Conservation (phyloP, 2,888 invertebrate species). For the Acanthoscelides obtectus region DNA sequence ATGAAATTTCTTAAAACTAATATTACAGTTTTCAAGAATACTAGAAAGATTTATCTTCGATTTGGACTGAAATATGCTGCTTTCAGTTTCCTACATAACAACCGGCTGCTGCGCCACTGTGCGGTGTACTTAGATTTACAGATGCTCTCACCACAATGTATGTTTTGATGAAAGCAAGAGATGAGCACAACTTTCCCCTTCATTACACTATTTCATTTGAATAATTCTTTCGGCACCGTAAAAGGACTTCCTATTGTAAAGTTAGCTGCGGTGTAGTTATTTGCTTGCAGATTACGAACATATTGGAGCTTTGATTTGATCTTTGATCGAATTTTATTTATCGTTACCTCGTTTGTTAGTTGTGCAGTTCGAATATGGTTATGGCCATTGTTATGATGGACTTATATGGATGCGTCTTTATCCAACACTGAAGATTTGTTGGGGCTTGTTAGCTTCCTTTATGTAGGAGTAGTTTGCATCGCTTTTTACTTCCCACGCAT, state of each 20-base stretch:
- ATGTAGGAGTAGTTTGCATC: background rate
- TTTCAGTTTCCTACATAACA: background rate
- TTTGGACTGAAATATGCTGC: no score
- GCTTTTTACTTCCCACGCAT: background rate
- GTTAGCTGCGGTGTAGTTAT: background rate
- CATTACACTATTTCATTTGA: background rate
- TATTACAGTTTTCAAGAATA: no score
- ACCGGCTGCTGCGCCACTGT: background rate
- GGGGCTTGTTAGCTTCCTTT: background rate
- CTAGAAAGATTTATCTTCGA: no score
- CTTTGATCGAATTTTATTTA: background rate
- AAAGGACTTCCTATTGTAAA: background rate
- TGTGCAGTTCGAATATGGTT: background rate
- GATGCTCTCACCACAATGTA: background rate
- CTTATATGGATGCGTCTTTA: background rate
- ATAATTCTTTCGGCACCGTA: background rate
- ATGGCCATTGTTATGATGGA: background rate
- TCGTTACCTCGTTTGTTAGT: background rate
- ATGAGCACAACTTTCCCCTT: background rate
- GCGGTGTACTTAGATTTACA: background rate
- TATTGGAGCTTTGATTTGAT: background rate
- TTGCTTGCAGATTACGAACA: background rate
- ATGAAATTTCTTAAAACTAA: no score
- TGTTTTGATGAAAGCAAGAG: background rate
- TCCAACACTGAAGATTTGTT: background rate